Evolutionary conservation across 2,888 invertebrate species (phyloP).

Genomic region (Aelia acuminata): DNA sequence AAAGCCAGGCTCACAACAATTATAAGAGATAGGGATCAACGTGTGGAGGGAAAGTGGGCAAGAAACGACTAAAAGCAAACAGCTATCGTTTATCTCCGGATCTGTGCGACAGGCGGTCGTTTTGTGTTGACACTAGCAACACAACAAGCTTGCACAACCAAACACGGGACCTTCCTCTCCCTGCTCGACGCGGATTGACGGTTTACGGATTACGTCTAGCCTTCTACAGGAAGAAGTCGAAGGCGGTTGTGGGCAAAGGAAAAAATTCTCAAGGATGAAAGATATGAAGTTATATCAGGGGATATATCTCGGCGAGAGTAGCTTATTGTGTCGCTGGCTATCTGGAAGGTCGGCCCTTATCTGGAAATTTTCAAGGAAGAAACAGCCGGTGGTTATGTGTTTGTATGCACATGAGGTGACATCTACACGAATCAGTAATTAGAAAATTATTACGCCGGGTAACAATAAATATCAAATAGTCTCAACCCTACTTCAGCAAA

Average conservation of each 20-base stretch:
- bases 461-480: not conserved
- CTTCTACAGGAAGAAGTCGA: not conserved
- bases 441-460: not conserved
- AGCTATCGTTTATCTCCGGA: not conserved
- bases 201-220: not conserved
- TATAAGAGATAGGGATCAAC: constrained; percentile 3
- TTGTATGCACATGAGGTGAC: not conserved
- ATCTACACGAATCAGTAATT: not conserved
- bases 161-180: not conserved
- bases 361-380: not conserved
- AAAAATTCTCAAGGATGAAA: constrained; percentile 6
- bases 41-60: constrained; percentile 9
- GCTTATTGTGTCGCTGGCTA: constrained; percentile 16
- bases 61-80: not conserved
- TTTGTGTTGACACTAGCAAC: not conserved
- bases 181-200: not conserved
- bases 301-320: constrained; percentile 7
- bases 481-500: not conserved
- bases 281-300: constrained; percentile 1
- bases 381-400: not conserved
- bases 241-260: not conserved
- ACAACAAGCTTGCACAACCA: not conserved
- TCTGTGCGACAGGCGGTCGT: not conserved
- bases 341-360: not conserved
- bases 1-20: not conserved